phyloP scores from a whole-genome alignment of 2,888 invertebrate genomes.

The Drosophila yooni region DNA sequence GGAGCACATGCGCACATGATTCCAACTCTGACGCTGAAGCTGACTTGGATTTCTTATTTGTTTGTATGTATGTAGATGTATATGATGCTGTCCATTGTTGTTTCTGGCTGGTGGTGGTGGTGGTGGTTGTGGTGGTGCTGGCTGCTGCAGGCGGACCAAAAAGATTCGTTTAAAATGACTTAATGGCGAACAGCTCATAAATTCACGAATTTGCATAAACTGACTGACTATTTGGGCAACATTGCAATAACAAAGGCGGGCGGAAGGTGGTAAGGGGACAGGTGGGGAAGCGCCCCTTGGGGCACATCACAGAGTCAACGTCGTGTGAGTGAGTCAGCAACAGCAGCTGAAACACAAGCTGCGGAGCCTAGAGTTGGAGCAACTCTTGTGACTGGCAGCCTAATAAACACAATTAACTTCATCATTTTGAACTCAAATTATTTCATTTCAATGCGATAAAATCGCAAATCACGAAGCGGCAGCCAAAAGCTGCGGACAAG shows the following conservation, averaged over 20 bases:
- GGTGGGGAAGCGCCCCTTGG: constrained; percentile 66
- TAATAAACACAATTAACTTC: constrained; percentile 82
- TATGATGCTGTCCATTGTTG: constrained; percentile 60
- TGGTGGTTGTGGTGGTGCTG: constrained; percentile 8
- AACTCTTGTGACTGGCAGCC: constrained; percentile 74
- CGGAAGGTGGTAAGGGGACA: neutral
- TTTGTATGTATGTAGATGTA: neutral
- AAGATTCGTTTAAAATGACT: constrained; percentile 77
- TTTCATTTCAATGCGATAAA: constrained; percentile 84
- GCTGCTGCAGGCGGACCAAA: constrained; percentile 50
- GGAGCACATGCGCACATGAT: constrained; percentile 23
- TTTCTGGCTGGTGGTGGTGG: constrained; percentile 23
- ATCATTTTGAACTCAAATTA: constrained; percentile 84
- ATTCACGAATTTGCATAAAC: constrained; percentile 78
- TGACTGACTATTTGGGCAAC: constrained; percentile 63
- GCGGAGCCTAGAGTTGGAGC: constrained; percentile 28
- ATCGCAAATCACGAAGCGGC: constrained; percentile 83
- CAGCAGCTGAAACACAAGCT: constrained; percentile 12
- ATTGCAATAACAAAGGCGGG: constrained; percentile 36
- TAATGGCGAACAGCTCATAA: constrained; percentile 78
- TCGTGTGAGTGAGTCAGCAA: constrained; percentile 46
- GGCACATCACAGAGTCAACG: constrained; percentile 46
- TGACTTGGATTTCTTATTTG: constrained; percentile 43
- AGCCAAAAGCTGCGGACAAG: constrained; percentile 43
- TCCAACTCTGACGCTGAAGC: constrained; percentile 8